A percentile compares a stretch with the other conserved stretches of the same genome.
phyloP scores from a whole-genome alignment of 2,888 invertebrate genomes.

The Himalopsyche tibetana region DNA sequence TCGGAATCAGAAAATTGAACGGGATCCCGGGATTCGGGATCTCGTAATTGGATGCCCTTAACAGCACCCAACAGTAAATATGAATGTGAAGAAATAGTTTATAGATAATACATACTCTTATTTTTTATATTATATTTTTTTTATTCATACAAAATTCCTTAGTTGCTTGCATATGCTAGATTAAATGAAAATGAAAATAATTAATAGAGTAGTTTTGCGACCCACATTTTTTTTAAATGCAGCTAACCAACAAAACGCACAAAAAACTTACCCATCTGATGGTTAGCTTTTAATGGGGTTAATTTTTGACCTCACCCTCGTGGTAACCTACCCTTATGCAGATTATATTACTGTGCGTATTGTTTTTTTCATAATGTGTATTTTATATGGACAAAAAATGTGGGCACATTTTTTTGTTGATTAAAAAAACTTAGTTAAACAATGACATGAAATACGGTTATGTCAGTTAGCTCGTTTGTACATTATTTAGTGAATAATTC shows the following conservation, averaged over 20 bases:
- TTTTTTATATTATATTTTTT: too few relatives aligned
- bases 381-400: constrained; percentile 58
- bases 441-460: constrained; percentile 54
- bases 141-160: too few relatives aligned
- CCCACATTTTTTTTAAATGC: not conserved
- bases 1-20: too few relatives aligned
- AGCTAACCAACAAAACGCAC: not conserved
- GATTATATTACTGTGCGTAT: constrained; percentile 63
- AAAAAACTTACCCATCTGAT: not conserved
- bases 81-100: too few relatives aligned
- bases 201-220: too few relatives aligned
- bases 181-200: too few relatives aligned
- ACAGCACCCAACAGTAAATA: too few relatives aligned
- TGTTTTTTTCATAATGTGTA: constrained; percentile 61
- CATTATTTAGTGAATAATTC: constrained; percentile 59
- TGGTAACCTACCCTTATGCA: constrained; percentile 65
- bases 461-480: constrained; percentile 62
- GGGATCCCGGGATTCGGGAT: too few relatives aligned
- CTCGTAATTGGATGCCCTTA: too few relatives aligned
- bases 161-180: too few relatives aligned
- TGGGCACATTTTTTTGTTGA: constrained; percentile 59
- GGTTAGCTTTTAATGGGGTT: constrained; percentile 55
- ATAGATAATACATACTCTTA: too few relatives aligned
- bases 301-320: constrained; percentile 62
- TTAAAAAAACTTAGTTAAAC: constrained; percentile 53